Evolutionary conservation across 2,797 vertebrate species (phyloP).

Genomic region (Apodemus agrarius): DNA sequence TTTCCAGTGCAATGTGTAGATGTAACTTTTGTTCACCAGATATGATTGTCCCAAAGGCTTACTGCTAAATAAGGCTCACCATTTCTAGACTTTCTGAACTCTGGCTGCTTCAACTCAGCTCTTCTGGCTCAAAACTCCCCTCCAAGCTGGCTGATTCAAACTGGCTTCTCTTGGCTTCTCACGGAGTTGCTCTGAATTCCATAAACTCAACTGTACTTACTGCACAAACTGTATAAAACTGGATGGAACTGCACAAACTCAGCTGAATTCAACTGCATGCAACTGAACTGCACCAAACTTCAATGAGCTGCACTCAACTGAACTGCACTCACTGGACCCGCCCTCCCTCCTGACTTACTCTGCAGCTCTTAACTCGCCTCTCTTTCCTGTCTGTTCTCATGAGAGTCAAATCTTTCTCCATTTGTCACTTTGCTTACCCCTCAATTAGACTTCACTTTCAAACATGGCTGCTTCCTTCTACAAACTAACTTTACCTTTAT

Average conservation of each 20-base stretch:
- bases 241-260: background rate
- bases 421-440: background rate
- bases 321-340: background rate
- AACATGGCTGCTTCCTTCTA: background rate
- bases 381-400: background rate
- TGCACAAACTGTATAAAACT: background rate
- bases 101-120: background rate
- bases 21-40: background rate
- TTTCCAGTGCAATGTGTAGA: background rate
- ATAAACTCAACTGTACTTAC: background rate
- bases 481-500: too few species aligned
- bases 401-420: background rate
- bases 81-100: background rate
- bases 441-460: background rate
- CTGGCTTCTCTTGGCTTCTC: background rate
- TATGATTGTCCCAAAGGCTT: background rate
- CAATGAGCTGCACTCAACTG: background rate
- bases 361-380: background rate
- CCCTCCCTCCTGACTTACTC: background rate
- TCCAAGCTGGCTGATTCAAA: background rate
- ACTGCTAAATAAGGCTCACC: background rate
- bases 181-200: background rate
- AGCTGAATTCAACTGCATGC: background rate
- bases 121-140: background rate
- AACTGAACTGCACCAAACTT: background rate